These are phyloP conservation scores for Byasa hedistus DNA, from an alignment of 2,888 invertebrate species.

Conservation along the genomic window DNA sequence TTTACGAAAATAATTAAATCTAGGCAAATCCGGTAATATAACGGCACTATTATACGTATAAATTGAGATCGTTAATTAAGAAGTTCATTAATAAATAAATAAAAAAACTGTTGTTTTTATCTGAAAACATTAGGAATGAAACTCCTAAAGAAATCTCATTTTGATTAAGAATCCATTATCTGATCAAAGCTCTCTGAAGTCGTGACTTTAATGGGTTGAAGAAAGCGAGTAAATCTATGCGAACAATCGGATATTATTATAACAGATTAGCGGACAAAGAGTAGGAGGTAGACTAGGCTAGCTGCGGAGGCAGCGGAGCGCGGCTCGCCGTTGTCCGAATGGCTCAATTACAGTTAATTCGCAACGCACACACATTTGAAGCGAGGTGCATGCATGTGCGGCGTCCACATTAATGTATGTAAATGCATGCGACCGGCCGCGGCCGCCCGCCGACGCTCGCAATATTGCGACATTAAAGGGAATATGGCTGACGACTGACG, in stretches of 20 bases:
- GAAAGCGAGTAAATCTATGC: conserved; percentile 21
- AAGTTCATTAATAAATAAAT: neutral
- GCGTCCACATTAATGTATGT: conserved; percentile 77
- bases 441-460: conserved; percentile 67
- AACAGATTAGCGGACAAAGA: conserved; percentile 35
- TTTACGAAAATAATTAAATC: conserved; percentile 45
- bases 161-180: conserved; percentile 29
- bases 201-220: conserved; percentile 30
- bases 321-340: conserved; percentile 70
- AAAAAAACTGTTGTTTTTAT: neutral
- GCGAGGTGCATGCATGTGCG: conserved; percentile 71
- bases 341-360: conserved; percentile 80
- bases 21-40: conserved; percentile 36
- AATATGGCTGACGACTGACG: conserved; percentile 74
- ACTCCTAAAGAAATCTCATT: conserved; percentile 25
- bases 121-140: conserved; percentile 17
- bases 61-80: neutral
- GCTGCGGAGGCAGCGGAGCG: conserved; percentile 62
- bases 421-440: conserved; percentile 77
- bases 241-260: conserved; percentile 29
- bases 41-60: neutral
- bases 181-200: conserved; percentile 28
- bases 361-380: conserved; percentile 75
- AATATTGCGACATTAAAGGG: conserved; percentile 78
- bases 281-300: conserved; percentile 51